phyloP scores from a whole-genome alignment of 2,888 invertebrate species.

The Diachrysia chrysitis region DNA sequence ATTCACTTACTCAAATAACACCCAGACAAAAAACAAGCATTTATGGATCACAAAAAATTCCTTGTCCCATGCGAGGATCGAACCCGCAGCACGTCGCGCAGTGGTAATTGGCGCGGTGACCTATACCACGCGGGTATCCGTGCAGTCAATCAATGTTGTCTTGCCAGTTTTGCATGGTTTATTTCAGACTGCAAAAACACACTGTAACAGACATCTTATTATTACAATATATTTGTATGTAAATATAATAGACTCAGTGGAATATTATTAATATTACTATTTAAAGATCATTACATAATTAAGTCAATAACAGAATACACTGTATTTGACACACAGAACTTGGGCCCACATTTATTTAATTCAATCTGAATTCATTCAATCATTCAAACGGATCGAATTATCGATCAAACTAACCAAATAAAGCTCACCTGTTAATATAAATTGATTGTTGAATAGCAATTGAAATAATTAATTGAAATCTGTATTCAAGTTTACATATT shows the following conservation, averaged over 20 bases:
- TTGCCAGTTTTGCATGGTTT: too few relatives aligned
- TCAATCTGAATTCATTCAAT: conserved; percentile 19
- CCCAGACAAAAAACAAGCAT: too few relatives aligned
- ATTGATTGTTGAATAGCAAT: conserved; percentile 66
- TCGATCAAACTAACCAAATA: conserved; percentile 54
- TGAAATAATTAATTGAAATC: conserved; percentile 66
- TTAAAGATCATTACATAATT: not conserved
- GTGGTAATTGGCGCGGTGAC: too few relatives aligned
- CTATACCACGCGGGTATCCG: too few relatives aligned
- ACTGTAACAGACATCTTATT: too few relatives aligned
- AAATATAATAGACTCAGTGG: not conserved
- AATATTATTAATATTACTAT: not conserved
- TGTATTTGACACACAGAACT: conserved; percentile 5
- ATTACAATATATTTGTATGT: too few relatives aligned
- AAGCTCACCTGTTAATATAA: conserved; percentile 61
- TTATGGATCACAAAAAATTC: too few relatives aligned
- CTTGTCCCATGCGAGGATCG: too few relatives aligned
- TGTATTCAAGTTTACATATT: conserved; percentile 37
- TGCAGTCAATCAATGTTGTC: too few relatives aligned
- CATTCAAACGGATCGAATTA: conserved; percentile 24
- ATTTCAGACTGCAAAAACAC: too few relatives aligned
- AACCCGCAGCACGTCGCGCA: too few relatives aligned
- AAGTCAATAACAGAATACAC: conserved; percentile 12
- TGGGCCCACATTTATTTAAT: conserved; percentile 5
- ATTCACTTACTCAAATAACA: too few relatives aligned